Percentiles rank a stretch among this genome's conserved stretches.
These are phyloP conservation scores for Catocala nupta DNA, from an alignment of 2,888 invertebrate genomes.

Conservation along the genomic window DNA sequence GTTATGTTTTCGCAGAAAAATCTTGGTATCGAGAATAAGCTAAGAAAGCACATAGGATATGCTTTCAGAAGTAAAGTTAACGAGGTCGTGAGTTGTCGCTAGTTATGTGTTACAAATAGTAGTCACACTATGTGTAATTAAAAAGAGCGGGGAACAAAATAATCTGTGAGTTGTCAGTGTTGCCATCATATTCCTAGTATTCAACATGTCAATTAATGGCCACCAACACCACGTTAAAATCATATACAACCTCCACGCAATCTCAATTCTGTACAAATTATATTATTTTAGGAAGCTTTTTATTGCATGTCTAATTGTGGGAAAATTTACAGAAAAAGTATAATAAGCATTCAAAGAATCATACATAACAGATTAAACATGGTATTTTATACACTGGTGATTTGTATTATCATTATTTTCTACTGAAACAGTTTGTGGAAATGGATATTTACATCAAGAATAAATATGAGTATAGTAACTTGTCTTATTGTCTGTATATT, in stretches of 20 bases:
- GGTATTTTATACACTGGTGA: conserved; percentile 2
- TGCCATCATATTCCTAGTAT: conserved; percentile 1
- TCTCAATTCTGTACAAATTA: conserved; percentile 12
- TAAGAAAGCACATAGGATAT: too few relatives aligned
- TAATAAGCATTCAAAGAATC: too few relatives aligned
- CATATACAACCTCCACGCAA: conserved; percentile 18
- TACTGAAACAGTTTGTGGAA: conserved; percentile 3
- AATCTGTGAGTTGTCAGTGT: background rate
- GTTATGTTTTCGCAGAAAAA: too few relatives aligned
- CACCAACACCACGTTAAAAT: conserved; percentile 44
- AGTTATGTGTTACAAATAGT: too few relatives aligned
- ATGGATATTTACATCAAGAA: conserved; percentile 33
- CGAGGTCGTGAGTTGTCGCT: too few relatives aligned
- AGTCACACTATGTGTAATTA: too few relatives aligned
- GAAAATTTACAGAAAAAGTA: background rate
- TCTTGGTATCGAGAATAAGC: too few relatives aligned
- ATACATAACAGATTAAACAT: too few relatives aligned
- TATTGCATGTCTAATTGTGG: background rate
- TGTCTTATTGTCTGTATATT: conserved; percentile 37
- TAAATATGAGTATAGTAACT: conserved; percentile 33
- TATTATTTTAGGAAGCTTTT: background rate
- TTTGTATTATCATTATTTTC: conserved; percentile 5
- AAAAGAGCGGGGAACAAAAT: background rate
- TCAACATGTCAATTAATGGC: conserved; percentile 25
- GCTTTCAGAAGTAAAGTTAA: too few relatives aligned